These are phyloP conservation scores for Climacteris rufus DNA, from an alignment of 2,113 vertebrate species.

Conservation along the genomic window DNA sequence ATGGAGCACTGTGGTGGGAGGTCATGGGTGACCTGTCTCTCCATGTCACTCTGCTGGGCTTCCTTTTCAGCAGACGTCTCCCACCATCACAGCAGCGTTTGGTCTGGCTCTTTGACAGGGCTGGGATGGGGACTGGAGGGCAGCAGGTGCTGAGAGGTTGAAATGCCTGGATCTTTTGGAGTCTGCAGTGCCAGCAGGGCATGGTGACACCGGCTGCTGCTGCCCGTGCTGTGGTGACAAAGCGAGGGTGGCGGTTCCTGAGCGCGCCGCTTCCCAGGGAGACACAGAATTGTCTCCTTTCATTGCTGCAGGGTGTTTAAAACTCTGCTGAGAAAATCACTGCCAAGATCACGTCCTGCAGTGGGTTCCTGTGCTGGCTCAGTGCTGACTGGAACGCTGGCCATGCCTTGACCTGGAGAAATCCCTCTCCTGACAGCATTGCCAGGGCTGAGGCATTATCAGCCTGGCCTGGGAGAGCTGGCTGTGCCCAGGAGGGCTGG, in stretches of 20 bases:
- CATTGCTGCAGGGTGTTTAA: not conserved
- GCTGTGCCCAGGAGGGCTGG: not conserved
- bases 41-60: fast-evolving
- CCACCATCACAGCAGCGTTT: not conserved
- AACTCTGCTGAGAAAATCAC: not conserved
- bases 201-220: not conserved
- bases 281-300: not conserved
- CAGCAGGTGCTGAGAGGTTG: not conserved
- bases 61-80: not conserved
- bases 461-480: no score
- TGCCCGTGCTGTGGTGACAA: fast-evolving
- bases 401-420: not conserved
- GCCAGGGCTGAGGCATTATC: not conserved
- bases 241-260: not conserved
- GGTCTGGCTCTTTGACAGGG: fast-evolving
- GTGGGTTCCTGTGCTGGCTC: fast-evolving
- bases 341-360: not conserved
- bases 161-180: not conserved
- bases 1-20: not conserved
- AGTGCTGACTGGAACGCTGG: fast-evolving
- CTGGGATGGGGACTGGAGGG: not conserved
- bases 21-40: not conserved
- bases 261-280: fast-evolving
- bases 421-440: not conserved
- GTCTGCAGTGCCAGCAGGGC: not conserved